Percentiles rank a stretch among this genome's conserved stretches.
These are phyloP conservation scores for Bombus balteatus DNA, from an alignment of 1,140 invertebrate genomes.

Conservation along the genomic window DNA sequence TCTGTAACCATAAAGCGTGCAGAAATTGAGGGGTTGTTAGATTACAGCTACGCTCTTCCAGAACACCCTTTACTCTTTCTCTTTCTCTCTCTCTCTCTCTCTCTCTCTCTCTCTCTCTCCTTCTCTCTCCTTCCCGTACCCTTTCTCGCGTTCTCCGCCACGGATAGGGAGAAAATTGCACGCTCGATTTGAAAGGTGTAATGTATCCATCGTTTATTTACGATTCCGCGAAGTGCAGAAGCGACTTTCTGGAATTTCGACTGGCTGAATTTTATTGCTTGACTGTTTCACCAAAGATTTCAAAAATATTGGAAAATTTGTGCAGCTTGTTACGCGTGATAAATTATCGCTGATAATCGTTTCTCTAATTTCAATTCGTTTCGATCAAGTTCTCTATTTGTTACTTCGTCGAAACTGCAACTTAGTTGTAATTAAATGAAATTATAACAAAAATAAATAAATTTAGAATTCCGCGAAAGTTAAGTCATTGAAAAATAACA, in stretches of 20 bases:
- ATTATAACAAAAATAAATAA: no score
- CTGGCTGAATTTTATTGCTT: not conserved
- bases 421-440: no score
- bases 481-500: no score
- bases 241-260: constrained; percentile 2
- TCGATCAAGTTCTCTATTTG: no score
- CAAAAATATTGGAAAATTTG: not conserved
- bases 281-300: not conserved
- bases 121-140: not conserved
- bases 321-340: no score
- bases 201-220: constrained; percentile 41
- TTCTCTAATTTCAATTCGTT: no score
- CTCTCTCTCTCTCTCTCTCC: no score
- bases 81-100: not conserved
- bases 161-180: constrained; percentile 31
- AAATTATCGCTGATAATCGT: no score
- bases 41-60: constrained; percentile 45
- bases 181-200: constrained; percentile 48
- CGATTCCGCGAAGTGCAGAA: constrained; percentile 9
- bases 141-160: no score
- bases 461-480: no score
- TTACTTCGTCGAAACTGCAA: no score
- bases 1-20: constrained; percentile 51
- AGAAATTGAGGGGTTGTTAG: constrained; percentile 52
- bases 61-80: constrained; percentile 4